Conservation (phyloP, 2,797 vertebrate genomes). For the Arrhamphus sclerolepis region DNA sequence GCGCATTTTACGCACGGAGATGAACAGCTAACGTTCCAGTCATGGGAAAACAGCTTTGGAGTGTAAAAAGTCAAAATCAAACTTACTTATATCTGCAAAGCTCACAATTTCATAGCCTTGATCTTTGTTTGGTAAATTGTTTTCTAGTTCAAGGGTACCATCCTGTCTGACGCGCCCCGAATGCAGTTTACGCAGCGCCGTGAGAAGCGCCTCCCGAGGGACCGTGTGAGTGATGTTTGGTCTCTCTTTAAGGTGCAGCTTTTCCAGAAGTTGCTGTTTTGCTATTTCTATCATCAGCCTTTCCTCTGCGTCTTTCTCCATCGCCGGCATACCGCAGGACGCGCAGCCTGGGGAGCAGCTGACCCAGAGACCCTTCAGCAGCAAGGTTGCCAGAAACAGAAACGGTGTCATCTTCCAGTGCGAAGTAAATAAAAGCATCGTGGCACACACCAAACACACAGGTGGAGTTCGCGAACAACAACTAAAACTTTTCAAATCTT, state of each 20-base stretch:
- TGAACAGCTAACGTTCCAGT: not conserved
- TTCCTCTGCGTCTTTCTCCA: constrained; percentile 78
- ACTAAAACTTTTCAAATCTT: constrained; percentile 16
- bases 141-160: constrained; percentile 74
- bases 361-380: constrained; percentile 63
- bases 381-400: constrained; percentile 62
- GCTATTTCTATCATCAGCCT: constrained; percentile 86
- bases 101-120: constrained; percentile 92
- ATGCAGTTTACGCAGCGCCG: constrained; percentile 88
- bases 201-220: constrained; percentile 84
- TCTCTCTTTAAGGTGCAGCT: constrained; percentile 88
- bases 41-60: not conserved
- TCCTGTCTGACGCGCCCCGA: constrained; percentile 78
- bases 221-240: constrained; percentile 87
- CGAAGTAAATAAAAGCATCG: constrained; percentile 23
- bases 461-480: constrained; percentile 5
- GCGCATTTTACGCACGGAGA: constrained; percentile 20
- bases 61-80: constrained; percentile 10
- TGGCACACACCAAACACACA: not conserved
- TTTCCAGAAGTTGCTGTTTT: constrained; percentile 90
- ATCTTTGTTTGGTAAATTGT: constrained; percentile 59
- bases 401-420: constrained; percentile 38
- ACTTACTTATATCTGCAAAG: constrained; percentile 87
- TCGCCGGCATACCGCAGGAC: constrained; percentile 78
- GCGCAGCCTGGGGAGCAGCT: constrained; percentile 73